Percentiles rank a stretch among this genome's conserved stretches.
Evolutionary conservation across 1,140 invertebrate genomes (phyloP).

Genomic region (Thrips palmi): DNA sequence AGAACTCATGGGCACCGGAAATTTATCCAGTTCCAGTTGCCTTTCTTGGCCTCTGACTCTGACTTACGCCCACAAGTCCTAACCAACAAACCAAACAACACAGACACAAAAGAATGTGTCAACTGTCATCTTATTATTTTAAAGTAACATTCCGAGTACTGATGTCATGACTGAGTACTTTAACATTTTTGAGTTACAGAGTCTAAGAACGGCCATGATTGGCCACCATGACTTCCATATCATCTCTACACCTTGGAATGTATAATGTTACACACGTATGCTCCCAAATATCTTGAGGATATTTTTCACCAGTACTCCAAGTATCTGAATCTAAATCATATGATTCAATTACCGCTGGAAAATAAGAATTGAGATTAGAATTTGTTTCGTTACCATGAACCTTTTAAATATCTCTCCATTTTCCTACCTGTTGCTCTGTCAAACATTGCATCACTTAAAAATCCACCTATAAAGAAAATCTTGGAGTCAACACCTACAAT

Average conservation of each 20-base stretch:
- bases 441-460: conserved; percentile 43
- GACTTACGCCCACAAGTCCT: too few species aligned
- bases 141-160: too few species aligned
- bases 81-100: too few species aligned
- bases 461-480: conserved; percentile 52
- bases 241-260: conserved; percentile 38
- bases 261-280: conserved; percentile 43
- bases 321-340: conserved; percentile 35
- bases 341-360: conserved; percentile 35
- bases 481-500: conserved; percentile 38
- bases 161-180: too few species aligned
- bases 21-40: too few species aligned
- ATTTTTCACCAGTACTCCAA: conserved; percentile 38
- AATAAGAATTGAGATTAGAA: background rate
- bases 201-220: too few species aligned
- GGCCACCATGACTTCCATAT: conserved; percentile 33
- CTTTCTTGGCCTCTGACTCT: too few species aligned
- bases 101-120: too few species aligned
- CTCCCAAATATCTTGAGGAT: conserved; percentile 50
- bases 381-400: conserved; percentile 1
- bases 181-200: too few species aligned
- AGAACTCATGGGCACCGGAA: too few species aligned
- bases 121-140: too few species aligned
- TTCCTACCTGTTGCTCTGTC: conserved; percentile 35
- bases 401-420: background rate